These are phyloP conservation scores for Lagodon rhomboides DNA, from an alignment of 2,797 vertebrate species.

Conservation along the genomic window DNA sequence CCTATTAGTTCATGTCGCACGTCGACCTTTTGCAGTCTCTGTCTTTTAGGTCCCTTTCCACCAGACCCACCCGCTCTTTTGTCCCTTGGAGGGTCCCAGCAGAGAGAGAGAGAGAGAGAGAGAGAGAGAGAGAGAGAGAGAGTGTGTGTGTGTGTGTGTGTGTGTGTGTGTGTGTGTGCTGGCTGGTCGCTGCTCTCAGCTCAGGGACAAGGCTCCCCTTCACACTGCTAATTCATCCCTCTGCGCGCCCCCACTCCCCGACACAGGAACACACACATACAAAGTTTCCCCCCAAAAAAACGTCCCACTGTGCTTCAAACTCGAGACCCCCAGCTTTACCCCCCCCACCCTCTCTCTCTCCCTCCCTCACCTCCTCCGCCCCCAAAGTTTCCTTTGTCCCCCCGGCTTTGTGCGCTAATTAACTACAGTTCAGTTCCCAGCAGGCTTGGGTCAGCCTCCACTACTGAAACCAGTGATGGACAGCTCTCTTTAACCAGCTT, in stretches of 20 bases:
- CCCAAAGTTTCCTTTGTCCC: conserved; percentile 70
- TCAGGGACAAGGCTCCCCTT: conserved; percentile 79
- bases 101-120: conserved; percentile 14
- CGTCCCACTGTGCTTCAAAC: conserved; percentile 51
- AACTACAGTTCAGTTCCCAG: conserved; percentile 86
- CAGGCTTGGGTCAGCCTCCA: conserved; percentile 76
- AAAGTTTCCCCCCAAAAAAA: conserved; percentile 10
- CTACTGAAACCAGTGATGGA: conserved; percentile 72
- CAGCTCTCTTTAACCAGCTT: conserved; percentile 70
- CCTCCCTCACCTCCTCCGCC: conserved; percentile 46
- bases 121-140: too few relatives aligned
- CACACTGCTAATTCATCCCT: conserved; percentile 78
- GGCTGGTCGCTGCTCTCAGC: conserved; percentile 57
- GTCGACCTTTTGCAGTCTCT: conserved; percentile 67
- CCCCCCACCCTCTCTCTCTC: conserved; percentile 7
- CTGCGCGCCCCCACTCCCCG: conserved; percentile 49
- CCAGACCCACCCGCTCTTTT: conserved; percentile 58
- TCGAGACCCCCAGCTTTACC: conserved; percentile 32
- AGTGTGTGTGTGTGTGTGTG: conserved; percentile 19
- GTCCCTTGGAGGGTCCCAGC: conserved; percentile 56
- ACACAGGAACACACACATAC: conserved; percentile 64
- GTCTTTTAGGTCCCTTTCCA: conserved; percentile 49
- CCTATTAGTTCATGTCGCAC: conserved; percentile 65
- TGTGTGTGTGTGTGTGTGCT: conserved; percentile 32
- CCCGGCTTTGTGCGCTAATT: conserved; percentile 82